A percentile compares a stretch with the other conserved stretches of the same genome.
phyloP scores from a whole-genome alignment of 2,113 vertebrate species.

The Anseranas semipalmata region DNA sequence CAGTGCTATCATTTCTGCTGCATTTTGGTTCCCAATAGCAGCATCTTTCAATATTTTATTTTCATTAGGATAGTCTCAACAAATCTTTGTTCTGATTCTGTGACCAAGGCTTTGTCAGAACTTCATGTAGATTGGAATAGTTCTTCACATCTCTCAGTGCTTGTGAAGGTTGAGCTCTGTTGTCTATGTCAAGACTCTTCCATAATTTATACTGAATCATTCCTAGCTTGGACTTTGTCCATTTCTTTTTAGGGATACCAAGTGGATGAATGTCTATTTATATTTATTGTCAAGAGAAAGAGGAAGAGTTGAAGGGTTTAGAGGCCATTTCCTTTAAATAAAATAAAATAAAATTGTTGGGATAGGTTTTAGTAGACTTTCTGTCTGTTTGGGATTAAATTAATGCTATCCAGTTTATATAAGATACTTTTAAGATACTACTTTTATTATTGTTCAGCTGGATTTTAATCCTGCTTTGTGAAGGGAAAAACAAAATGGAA shows the following conservation, averaged over 20 bases:
- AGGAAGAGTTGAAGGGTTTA: not conserved
- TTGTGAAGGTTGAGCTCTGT: not conserved
- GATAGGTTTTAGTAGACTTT: not conserved
- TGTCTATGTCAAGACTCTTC: not conserved
- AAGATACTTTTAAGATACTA: not conserved
- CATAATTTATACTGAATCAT: not conserved
- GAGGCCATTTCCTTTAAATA: not conserved
- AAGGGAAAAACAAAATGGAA: not conserved
- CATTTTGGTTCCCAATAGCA: not conserved
- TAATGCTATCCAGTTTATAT: not conserved
- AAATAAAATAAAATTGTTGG: not conserved
- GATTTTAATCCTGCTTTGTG: not conserved
- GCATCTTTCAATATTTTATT: not conserved
- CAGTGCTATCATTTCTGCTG: not conserved
- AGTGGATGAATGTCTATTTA: not conserved
- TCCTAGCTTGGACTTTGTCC: not conserved
- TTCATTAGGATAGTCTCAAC: not conserved
- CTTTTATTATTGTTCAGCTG: not conserved
- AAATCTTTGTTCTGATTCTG: not conserved
- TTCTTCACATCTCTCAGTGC: not conserved
- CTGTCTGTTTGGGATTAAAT: not conserved
- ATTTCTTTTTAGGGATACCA: not conserved
- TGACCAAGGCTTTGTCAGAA: not conserved
- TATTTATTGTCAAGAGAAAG: not conserved
- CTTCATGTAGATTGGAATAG: not conserved